A percentile compares a stretch with the other conserved stretches of the same genome.
Evolutionary conservation across 2,888 invertebrate species (phyloP).

Genomic region (Drosophila falleni): DNA sequence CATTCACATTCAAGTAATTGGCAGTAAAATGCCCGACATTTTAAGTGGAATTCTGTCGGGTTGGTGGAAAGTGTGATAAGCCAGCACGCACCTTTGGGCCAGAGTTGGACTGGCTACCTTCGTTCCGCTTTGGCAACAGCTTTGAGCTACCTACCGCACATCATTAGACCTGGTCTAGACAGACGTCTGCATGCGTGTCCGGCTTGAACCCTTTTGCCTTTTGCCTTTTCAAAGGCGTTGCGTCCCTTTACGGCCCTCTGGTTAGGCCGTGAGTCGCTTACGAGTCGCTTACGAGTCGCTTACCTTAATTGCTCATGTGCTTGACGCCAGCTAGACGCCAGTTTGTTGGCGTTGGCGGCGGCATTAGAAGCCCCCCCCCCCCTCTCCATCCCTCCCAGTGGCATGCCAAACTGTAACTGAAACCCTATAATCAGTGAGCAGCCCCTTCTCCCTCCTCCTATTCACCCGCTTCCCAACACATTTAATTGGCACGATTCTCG

Average conservation of each 20-base stretch:
- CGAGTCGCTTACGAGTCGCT: constrained; percentile 39
- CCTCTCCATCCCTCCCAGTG: constrained; percentile 13
- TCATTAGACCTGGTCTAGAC: constrained; percentile 75
- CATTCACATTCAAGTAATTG: constrained; percentile 50
- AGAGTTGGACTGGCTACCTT: constrained; percentile 29
- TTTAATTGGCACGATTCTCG: constrained; percentile 75
- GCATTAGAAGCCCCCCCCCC: constrained; percentile 51
- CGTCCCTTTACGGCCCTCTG: constrained; percentile 44
- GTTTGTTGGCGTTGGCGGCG: constrained; percentile 46
- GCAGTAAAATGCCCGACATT: constrained; percentile 56
- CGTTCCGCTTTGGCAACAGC: constrained; percentile 29
- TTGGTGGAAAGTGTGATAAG: constrained; percentile 58
- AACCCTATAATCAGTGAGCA: constrained; percentile 69
- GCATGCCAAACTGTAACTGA: constrained; percentile 52
- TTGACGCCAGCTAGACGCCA: constrained; percentile 73
- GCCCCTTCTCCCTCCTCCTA: neutral
- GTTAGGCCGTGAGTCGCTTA: constrained; percentile 34
- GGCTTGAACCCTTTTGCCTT: constrained; percentile 74
- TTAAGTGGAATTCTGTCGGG: constrained; percentile 68
- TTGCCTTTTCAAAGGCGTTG: constrained; percentile 30
- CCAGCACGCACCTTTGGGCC: constrained; percentile 51
- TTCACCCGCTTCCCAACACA: constrained; percentile 22
- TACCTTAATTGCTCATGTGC: constrained; percentile 57
- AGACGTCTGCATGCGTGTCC: constrained; percentile 66
- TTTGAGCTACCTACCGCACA: constrained; percentile 71